These are phyloP conservation scores for Ylistrum balloti DNA, from an alignment of 1,140 invertebrate species.

Conservation along the genomic window DNA sequence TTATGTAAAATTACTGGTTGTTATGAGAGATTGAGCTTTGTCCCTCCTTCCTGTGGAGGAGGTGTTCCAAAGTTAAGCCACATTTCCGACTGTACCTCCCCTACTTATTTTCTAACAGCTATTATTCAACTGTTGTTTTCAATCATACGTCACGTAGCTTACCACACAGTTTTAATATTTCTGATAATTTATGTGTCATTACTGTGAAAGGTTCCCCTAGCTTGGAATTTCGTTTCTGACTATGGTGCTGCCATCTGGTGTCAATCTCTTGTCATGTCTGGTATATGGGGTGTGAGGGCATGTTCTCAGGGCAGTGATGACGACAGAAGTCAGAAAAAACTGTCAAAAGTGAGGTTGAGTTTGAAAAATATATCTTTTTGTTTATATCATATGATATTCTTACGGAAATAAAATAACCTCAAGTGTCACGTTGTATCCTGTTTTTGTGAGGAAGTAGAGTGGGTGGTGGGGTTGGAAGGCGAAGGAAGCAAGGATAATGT, in stretches of 20 bases:
- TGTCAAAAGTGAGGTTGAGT: neutral
- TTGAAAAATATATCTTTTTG: neutral
- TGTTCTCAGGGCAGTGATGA: neutral
- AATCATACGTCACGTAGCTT: conserved; percentile 7
- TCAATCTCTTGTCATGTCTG: neutral
- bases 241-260: conserved; percentile 30
- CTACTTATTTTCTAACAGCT: neutral
- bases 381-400: conserved; percentile 36
- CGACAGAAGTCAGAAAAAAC: conserved; percentile 9
- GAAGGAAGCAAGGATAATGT: neutral
- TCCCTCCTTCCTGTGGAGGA: neutral
- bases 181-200: conserved; percentile 34
- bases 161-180: conserved; percentile 36
- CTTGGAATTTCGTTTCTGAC: neutral
- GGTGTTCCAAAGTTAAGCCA: neutral
- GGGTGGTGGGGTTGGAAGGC: neutral
- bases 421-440: neutral
- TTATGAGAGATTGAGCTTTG: conserved; percentile 2
- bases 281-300: neutral
- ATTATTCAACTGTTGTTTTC: conserved; percentile 34
- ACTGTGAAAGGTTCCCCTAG: neutral
- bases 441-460: neutral
- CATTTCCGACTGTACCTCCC: neutral
- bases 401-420: neutral
- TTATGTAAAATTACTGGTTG: neutral